Percentiles rank a stretch among this genome's conserved stretches.
Conservation (phyloP, 2,797 vertebrate species). For the Gorsachius magnificus region DNA sequence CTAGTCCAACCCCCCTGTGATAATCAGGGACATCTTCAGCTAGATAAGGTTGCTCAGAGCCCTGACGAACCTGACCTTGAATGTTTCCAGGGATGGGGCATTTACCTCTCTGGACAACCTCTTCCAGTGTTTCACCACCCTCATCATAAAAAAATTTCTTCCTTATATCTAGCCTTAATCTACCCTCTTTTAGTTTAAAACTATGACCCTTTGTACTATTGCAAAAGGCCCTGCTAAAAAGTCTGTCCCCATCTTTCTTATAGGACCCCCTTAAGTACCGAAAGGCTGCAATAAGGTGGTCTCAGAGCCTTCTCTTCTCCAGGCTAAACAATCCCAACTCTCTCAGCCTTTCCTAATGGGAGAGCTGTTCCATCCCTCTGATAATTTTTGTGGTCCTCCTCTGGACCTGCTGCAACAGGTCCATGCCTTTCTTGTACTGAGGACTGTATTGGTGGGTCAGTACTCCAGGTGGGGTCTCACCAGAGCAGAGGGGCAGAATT, state of each 20-base stretch:
- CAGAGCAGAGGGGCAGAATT: no score
- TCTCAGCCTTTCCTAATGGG: not conserved
- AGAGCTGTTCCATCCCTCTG: no score
- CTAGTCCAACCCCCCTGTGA: not conserved
- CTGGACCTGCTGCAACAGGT: no score
- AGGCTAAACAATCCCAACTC: not conserved
- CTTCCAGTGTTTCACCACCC: not conserved
- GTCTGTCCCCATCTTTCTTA: not conserved
- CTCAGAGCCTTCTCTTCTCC: not conserved
- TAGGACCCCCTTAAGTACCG: not conserved
- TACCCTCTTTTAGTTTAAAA: not conserved
- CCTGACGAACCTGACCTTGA: not conserved
- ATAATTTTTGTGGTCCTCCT: no score
- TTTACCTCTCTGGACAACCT: not conserved
- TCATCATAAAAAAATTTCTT: not conserved
- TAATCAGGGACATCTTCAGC: rapidly evolving
- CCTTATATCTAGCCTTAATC: not conserved
- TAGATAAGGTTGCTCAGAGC: not conserved
- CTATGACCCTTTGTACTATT: not conserved
- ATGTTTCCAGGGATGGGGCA: not conserved
- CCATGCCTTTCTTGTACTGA: no score
- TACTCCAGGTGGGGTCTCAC: no score
- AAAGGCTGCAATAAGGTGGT: not conserved
- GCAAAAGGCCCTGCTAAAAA: not conserved
- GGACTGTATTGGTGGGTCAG: no score